Conservation (phyloP, 2,113 vertebrate genomes). For the Paralichthys olivaceus region DNA sequence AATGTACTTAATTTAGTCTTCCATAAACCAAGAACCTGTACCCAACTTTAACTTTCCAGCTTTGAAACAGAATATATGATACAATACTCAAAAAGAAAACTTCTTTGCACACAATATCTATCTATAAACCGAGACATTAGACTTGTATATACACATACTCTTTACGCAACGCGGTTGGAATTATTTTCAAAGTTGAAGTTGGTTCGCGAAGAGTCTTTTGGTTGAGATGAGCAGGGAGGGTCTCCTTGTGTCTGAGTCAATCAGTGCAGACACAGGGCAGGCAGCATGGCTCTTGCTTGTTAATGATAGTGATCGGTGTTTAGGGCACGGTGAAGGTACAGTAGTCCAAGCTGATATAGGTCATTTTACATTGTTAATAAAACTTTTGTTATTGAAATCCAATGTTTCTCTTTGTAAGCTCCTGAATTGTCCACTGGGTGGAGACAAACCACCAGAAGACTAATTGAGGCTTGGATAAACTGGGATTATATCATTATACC, state of each 20-base stretch:
- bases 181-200: conserved; percentile 72
- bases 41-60: conserved; percentile 77
- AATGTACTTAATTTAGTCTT: conserved; percentile 84
- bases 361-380: conserved; percentile 97
- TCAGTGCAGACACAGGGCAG: conserved; percentile 48
- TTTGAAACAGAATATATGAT: conserved; percentile 79
- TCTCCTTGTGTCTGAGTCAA: conserved; percentile 47
- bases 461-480: neutral
- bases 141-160: conserved; percentile 79
- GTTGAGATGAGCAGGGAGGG: conserved; percentile 42
- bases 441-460: conserved; percentile 49
- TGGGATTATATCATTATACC: neutral
- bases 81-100: conserved; percentile 71
- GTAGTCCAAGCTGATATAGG: conserved; percentile 83
- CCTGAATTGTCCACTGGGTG: conserved; percentile 43
- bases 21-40: conserved; percentile 85
- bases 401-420: conserved; percentile 11
- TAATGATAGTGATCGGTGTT: conserved; percentile 84
- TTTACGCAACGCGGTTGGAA: conserved; percentile 70
- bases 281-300: conserved; percentile 87
- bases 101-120: conserved; percentile 82
- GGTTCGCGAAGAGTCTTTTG: conserved; percentile 52
- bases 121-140: conserved; percentile 74
- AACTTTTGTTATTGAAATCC: conserved; percentile 89
- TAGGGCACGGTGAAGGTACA: conserved; percentile 88